phyloP scores from a whole-genome alignment of 64 coral and sea anemone species.

The Pocillopora damicornis region DNA sequence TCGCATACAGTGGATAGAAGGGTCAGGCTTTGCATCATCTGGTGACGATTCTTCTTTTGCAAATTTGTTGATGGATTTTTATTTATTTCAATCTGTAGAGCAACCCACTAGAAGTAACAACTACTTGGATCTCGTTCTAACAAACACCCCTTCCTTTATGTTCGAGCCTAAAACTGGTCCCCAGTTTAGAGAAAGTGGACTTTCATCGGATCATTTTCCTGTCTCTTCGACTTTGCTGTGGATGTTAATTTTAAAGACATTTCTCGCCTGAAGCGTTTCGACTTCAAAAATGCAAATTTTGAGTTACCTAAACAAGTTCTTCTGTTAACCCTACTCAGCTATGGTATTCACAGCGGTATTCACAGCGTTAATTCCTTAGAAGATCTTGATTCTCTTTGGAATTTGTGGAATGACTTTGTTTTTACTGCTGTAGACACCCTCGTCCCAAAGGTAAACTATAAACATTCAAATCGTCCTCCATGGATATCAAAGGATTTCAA shows the following conservation, averaged over 20 bases:
- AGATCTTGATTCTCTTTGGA: conserved; percentile 33
- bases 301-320: neutral
- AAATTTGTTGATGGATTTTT: neutral
- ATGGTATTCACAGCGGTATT: no score
- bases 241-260: no score
- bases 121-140: no score
- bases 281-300: conserved; percentile 18
- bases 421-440: neutral
- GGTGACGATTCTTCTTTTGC: conserved; percentile 20
- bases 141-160: no score
- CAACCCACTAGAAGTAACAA: neutral
- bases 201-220: no score
- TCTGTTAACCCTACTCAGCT: neutral
- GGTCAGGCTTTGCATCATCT: conserved; percentile 12
- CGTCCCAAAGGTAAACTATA: neutral
- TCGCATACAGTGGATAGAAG: conserved; percentile 8
- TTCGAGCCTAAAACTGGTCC: no score
- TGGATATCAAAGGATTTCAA: conserved; percentile 11
- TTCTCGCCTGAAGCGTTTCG: neutral
- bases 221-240: no score
- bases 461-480: conserved; percentile 20
- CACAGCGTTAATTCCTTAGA: neutral
- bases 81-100: neutral
- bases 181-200: no score
- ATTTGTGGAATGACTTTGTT: conserved; percentile 10